Evolutionary conservation across 2,113 vertebrate species (phyloP).

Genomic region (Phylloscopus whistleri): DNA sequence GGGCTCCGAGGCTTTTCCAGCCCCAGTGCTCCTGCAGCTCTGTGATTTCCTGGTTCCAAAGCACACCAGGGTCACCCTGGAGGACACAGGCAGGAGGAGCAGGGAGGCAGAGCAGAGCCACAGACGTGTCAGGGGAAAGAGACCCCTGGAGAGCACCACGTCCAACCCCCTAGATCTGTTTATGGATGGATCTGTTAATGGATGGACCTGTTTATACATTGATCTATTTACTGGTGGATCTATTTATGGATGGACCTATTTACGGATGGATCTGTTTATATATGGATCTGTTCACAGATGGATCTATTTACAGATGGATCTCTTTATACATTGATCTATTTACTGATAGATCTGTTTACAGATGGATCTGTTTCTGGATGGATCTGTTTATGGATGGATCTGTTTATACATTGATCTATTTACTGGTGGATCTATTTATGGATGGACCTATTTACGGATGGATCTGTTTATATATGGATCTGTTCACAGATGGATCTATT

Average conservation of each 20-base stretch:
- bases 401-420: neutral
- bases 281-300: neutral
- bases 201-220: neutral
- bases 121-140: neutral
- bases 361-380: neutral
- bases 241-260: neutral
- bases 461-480: neutral
- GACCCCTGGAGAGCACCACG: rapidly evolving
- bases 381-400: neutral
- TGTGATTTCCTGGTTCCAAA: rapidly evolving
- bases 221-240: no score
- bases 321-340: neutral
- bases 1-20: neutral
- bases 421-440: no score
- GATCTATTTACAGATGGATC: neutral
- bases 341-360: neutral
- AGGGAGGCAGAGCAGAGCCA: neutral
- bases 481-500: neutral
- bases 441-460: neutral
- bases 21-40: neutral
- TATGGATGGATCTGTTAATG: neutral
- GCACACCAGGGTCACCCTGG: rapidly evolving
- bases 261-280: neutral
- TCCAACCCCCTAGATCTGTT: neutral
- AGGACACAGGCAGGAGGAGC: rapidly evolving